Conservation (phyloP, 2,888 invertebrate genomes). For the Melolontha melolontha region DNA sequence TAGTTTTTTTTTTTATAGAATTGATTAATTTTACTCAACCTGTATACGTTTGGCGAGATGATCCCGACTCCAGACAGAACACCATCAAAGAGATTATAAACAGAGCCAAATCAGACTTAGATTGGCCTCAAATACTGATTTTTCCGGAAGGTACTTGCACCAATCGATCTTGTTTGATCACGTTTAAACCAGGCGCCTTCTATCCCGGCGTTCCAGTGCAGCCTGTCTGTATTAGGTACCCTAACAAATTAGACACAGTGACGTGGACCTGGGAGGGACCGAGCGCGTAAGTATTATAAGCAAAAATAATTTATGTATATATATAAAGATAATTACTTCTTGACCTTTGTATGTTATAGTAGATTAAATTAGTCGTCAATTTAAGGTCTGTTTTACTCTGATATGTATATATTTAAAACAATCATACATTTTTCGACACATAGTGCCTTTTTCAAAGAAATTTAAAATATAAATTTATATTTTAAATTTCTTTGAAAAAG, state of each 20-base stretch:
- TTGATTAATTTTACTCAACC: slow-evolving; percentile 95
- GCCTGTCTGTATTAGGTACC: slow-evolving; percentile 92
- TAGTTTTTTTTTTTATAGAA: slow-evolving; percentile 68
- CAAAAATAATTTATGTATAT: background rate
- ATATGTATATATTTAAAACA: no score
- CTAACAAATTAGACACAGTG: slow-evolving; percentile 88
- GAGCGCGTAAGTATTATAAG: slow-evolving; percentile 79
- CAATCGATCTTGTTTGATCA: slow-evolving; percentile 90
- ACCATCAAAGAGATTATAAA: slow-evolving; percentile 90
- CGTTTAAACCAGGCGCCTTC: slow-evolving; percentile 93
- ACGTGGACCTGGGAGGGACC: slow-evolving; percentile 98
- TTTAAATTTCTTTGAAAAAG: no score
- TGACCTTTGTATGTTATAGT: no score
- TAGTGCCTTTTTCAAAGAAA: no score
- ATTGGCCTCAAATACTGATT: slow-evolving; percentile 95
- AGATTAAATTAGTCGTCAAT: no score
- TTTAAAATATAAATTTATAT: no score
- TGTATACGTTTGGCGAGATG: slow-evolving; percentile 93
- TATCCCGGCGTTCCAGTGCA: slow-evolving; percentile 96
- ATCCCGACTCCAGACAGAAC: slow-evolving; percentile 90
- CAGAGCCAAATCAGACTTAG: slow-evolving; percentile 83
- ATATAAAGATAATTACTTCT: no score
- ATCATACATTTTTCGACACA: no score
- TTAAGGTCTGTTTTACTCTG: background rate
- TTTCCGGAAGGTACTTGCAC: slow-evolving; percentile 98